These are phyloP conservation scores for Antennarius maculatus DNA, from an alignment of 2,797 vertebrate genomes.

Conservation along the genomic window DNA sequence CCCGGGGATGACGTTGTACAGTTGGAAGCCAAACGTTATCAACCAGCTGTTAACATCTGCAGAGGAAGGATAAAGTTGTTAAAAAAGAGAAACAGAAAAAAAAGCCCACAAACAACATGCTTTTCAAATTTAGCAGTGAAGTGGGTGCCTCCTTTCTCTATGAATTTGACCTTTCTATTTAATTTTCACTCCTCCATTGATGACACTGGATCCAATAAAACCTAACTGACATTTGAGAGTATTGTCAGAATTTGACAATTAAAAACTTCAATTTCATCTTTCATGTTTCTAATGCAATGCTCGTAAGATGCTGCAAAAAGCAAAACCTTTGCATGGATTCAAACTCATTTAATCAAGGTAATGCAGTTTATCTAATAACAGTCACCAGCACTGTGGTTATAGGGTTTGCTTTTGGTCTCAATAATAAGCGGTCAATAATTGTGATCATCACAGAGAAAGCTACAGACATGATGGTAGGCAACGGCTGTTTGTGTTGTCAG, in stretches of 20 bases:
- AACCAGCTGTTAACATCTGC: constrained; percentile 99
- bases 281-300: constrained; percentile 36
- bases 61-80: constrained; percentile 25
- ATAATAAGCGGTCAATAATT: constrained; percentile 45
- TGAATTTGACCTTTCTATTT: constrained; percentile 69
- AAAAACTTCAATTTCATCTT: constrained; percentile 56
- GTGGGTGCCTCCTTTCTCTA: constrained; percentile 46
- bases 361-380: constrained; percentile 30
- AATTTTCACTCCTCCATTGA: constrained; percentile 66
- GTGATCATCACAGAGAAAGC: constrained; percentile 46
- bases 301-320: constrained; percentile 41
- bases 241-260: constrained; percentile 60
- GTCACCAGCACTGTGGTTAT: constrained; percentile 16
- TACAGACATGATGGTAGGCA: constrained; percentile 27
- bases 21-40: constrained; percentile 97
- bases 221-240: constrained; percentile 46
- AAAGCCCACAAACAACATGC: constrained; percentile 34
- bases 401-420: constrained; percentile 30
- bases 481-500: constrained; percentile 24
- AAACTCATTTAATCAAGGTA: constrained; percentile 39
- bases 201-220: constrained; percentile 60
- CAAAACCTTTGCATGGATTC: constrained; percentile 35
- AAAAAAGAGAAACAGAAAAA: constrained; percentile 8
- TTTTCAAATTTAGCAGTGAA: constrained; percentile 48
- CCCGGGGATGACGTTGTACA: constrained; percentile 98